Evolutionary conservation across 2,797 vertebrate species (phyloP).

Genomic region (Adelosebastes latens): DNA sequence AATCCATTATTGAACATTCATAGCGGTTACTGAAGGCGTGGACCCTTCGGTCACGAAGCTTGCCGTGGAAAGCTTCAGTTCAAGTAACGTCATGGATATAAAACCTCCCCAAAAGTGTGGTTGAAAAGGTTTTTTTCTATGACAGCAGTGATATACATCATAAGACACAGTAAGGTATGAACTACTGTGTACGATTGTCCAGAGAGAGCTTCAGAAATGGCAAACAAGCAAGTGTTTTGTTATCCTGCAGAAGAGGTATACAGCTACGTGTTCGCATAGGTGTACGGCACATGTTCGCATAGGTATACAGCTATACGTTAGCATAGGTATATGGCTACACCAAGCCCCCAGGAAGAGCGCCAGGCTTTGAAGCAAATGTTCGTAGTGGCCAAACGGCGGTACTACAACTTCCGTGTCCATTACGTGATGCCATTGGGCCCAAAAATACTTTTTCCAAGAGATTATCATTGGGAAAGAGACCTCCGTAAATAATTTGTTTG

Average conservation of each 20-base stretch:
- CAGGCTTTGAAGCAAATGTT: too few relatives aligned
- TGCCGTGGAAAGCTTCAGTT: slow-evolving; percentile 44
- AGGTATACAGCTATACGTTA: neutral
- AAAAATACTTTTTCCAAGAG: too few relatives aligned
- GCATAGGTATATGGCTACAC: neutral
- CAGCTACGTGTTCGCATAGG: neutral
- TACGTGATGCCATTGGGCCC: too few relatives aligned
- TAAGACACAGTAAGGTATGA: slow-evolving; percentile 8
- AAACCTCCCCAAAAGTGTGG: slow-evolving; percentile 21
- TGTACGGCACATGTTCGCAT: neutral
- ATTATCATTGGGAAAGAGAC: too few relatives aligned
- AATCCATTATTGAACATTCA: slow-evolving; percentile 43
- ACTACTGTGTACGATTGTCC: slow-evolving; percentile 6
- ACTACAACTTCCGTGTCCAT: too few relatives aligned
- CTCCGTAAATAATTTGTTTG: too few relatives aligned
- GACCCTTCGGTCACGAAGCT: neutral
- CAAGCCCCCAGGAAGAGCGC: too few relatives aligned
- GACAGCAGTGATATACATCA: slow-evolving; percentile 30
- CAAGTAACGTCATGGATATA: slow-evolving; percentile 57
- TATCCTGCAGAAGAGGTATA: neutral
- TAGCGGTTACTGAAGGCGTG: neutral
- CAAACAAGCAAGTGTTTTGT: neutral
- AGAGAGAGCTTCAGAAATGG: slow-evolving; percentile 1
- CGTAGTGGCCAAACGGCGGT: too few relatives aligned
- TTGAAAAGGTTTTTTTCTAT: slow-evolving; percentile 10